Evolutionary conservation across 2,113 vertebrate genomes (phyloP).

Genomic region (Barnardius zonarius): DNA sequence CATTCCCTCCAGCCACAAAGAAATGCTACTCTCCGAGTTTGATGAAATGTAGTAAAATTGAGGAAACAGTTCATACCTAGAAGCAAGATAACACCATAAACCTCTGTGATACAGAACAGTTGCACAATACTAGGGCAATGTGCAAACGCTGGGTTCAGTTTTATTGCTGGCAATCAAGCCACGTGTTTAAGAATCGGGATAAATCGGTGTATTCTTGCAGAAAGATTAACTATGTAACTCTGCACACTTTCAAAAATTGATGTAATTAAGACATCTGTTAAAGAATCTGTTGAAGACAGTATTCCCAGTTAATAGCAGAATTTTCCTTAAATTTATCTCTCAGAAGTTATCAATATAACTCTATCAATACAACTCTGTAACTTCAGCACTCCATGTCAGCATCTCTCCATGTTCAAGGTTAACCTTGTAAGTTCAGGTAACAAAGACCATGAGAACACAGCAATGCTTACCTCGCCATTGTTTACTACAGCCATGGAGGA

Average conservation of each 20-base stretch:
- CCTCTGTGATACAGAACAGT: not conserved
- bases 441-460: not conserved
- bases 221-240: not conserved
- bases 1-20: not conserved
- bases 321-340: not conserved
- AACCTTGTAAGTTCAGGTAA: not conserved
- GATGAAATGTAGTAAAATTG: not conserved
- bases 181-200: not conserved
- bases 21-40: fast-evolving
- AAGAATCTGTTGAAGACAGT: not conserved
- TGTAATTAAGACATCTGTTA: not conserved
- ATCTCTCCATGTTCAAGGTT: not conserved
- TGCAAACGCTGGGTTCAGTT: not conserved
- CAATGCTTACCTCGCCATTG: constrained; percentile 87
- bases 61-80: not conserved
- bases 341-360: not conserved
- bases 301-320: not conserved
- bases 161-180: not conserved
- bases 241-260: not conserved
- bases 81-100: not conserved
- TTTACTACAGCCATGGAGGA: constrained; percentile 92
- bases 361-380: not conserved
- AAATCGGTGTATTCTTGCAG: not conserved
- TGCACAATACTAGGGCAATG: not conserved
- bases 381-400: not conserved